These are phyloP conservation scores for Stegastes partitus DNA, from an alignment of 2,113 vertebrate genomes.

Conservation along the genomic window DNA sequence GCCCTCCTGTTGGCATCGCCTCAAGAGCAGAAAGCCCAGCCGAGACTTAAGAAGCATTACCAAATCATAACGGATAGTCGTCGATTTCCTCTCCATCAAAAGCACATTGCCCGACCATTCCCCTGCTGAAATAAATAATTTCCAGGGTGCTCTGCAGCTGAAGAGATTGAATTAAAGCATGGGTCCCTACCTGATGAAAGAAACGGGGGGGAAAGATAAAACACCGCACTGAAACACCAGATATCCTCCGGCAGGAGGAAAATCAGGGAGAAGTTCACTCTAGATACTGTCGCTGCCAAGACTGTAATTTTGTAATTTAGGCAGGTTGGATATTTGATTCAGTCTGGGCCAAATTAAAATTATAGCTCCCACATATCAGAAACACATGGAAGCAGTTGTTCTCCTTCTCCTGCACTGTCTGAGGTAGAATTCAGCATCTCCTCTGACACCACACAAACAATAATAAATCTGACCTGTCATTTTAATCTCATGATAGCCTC, in stretches of 20 bases:
- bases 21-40: slow-evolving; percentile 59
- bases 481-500: neutral
- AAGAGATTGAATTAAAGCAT: slow-evolving; percentile 71
- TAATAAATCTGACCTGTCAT: slow-evolving; percentile 13
- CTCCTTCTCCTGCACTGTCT: slow-evolving; percentile 27
- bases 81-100: slow-evolving; percentile 67
- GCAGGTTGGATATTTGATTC: slow-evolving; percentile 75
- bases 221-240: slow-evolving; percentile 69
- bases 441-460: slow-evolving; percentile 18
- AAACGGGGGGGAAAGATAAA: slow-evolving; percentile 63
- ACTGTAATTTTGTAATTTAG: slow-evolving; percentile 75
- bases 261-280: slow-evolving; percentile 72
- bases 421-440: slow-evolving; percentile 33
- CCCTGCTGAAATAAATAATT: slow-evolving; percentile 75
- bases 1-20: slow-evolving; percentile 61
- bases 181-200: slow-evolving; percentile 77
- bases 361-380: slow-evolving; percentile 77
- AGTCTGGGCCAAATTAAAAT: slow-evolving; percentile 76
- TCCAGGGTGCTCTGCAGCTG: slow-evolving; percentile 58
- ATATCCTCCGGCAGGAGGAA: slow-evolving; percentile 70
- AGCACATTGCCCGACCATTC: slow-evolving; percentile 38
- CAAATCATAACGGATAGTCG: slow-evolving; percentile 67
- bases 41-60: slow-evolving; percentile 64
- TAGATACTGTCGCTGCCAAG: slow-evolving; percentile 70
- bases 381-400: slow-evolving; percentile 70